These are phyloP conservation scores for Sepioteuthis lessoniana DNA, from an alignment of 2,888 invertebrate species.

Conservation along the genomic window DNA sequence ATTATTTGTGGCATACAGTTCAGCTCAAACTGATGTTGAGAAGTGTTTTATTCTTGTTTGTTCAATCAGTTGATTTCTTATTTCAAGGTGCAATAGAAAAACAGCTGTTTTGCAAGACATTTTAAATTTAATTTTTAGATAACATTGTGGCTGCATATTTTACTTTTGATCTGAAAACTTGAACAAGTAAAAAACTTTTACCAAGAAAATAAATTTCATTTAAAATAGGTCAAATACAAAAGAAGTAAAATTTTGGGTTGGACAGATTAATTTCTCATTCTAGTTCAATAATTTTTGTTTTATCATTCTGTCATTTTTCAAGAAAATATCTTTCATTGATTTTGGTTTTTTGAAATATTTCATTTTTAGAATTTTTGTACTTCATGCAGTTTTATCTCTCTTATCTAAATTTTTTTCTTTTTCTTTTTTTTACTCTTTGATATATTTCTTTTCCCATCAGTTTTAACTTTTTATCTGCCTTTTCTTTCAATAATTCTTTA, in stretches of 20 bases:
- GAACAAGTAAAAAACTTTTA: background rate
- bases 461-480: background rate
- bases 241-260: background rate
- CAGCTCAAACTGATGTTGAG: too few species aligned
- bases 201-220: background rate
- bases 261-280: background rate
- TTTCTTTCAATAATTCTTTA: background rate
- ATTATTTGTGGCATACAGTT: too few species aligned
- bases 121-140: background rate
- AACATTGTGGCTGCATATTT: background rate
- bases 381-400: background rate
- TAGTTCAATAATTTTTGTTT: background rate
- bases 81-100: background rate
- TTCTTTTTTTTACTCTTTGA: background rate
- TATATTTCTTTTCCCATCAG: background rate
- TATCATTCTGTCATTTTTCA: background rate
- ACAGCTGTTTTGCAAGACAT: background rate
- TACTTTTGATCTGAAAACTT: background rate
- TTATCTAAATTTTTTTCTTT: too few species aligned
- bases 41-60: background rate
- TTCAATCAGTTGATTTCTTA: background rate
- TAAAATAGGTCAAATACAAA: too few species aligned
- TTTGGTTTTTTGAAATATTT: background rate
- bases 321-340: background rate
- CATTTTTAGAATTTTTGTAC: background rate